phyloP scores from a whole-genome alignment of 2,888 invertebrate species.

The Saturnia japonica region DNA sequence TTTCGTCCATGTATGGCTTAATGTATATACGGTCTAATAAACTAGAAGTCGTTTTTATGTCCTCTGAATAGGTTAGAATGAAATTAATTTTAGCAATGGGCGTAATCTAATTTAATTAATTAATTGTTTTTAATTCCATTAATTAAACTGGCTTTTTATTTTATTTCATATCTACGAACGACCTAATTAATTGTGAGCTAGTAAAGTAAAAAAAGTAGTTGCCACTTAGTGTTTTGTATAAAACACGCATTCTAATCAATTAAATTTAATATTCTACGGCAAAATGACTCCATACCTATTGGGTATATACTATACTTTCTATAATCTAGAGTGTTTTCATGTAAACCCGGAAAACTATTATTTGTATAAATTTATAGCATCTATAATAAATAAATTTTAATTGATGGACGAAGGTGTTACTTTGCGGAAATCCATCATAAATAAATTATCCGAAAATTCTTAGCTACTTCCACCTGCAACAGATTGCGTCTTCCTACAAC shows the following conservation, averaged over 20 bases:
- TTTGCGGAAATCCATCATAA: no score
- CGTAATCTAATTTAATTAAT: not conserved
- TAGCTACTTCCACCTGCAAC: no score
- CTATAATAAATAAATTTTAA: not conserved
- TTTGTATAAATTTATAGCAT: not conserved
- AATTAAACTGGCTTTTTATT: not conserved
- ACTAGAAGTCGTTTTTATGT: not conserved
- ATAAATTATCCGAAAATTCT: no score
- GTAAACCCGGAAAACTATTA: not conserved
- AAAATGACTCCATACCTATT: not conserved
- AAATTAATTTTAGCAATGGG: not conserved
- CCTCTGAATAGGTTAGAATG: not conserved
- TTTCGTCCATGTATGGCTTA: not conserved
- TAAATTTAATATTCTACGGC: not conserved
- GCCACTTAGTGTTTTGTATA: not conserved
- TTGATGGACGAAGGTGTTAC: no score
- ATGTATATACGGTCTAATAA: not conserved
- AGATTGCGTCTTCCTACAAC: no score
- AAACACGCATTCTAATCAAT: conserved; percentile 7
- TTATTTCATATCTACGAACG: not conserved
- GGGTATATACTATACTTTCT: not conserved
- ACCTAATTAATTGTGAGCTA: not conserved
- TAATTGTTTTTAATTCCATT: not conserved
- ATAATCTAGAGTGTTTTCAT: not conserved
- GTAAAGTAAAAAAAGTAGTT: not conserved